Base-by-base conservation (phyloP, 2,888 invertebrate genomes). In the Sisyra terminalis region DNA sequence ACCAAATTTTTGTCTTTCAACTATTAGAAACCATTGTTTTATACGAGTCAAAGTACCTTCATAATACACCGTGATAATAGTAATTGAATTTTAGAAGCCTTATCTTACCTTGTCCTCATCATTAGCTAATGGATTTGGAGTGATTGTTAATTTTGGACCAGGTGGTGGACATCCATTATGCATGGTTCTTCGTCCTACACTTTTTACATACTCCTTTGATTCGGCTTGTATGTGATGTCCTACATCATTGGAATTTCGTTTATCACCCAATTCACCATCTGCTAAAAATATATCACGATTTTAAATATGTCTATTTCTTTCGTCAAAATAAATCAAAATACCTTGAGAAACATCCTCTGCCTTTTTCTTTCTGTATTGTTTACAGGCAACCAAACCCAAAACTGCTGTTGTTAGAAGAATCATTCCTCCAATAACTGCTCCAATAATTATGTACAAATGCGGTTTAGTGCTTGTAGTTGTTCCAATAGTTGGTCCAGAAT, bases 61-160 rank as follows among this genome's bases (percentile, higher is more conserved):
- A n/a, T 15, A 16, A 16, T 16, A 36, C 36, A 43, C 42, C 39
- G 40, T 41, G 11, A 24, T 39, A 30, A 49, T 24, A 46, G 43
- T 39, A 46, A 50, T 52, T 50, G 50, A 36, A 44, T 44, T 36
- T 51, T 50, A 45, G 39, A 48, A 50, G 54, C 58, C 55, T 51
- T 55, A 54, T 57, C 63, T 66, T 61, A 77, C 81, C 71, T 82
- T 81, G 52, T 75, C 73, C 53, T 71, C 66, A 45, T 66, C 65
- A 48, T 72, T 71, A 31, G 81, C 80, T 58, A 83, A 67, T 18
- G 82, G 82, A 60, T 83, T 83, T 43, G 78, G 73, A 4, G 82
- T 81, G 52, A 82, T 82, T 44, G 80, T 82, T 55, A 82, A 79
- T 43, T 60, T 54, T 50, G 58, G 63, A 13, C 54, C 48, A 8